Base-by-base conservation (phyloP, 35 echinoderm and acorn worm genomes). In the Anneissia japonica region DNA sequence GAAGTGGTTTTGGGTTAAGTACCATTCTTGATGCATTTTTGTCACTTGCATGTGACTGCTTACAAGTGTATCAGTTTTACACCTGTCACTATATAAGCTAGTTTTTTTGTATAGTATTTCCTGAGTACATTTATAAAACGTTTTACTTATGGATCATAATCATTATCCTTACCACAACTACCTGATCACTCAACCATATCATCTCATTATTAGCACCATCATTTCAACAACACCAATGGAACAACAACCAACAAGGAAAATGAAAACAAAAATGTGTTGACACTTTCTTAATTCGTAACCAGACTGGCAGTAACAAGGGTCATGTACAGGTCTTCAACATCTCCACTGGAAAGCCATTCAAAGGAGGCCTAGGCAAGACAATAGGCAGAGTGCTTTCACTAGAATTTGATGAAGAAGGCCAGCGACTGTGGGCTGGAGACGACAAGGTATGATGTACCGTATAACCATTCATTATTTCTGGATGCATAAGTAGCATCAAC, bases 281-380 rank as follows among this genome's bases (percentile, higher is more conserved):
- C n/a, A 64, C n/a, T 64, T 46, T 55, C 84, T 90, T 32, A 84
- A 36, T 13, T 31, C 6, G 29, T 3, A 31, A 31, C 36, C 87
- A 99, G 96, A 94, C 87, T 75, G 96, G 96, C 23, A 99, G 94
- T 39, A 86, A 34, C 46, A 85, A 84, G 87, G 96, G 96, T 35
- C 83, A 91, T 76, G 76, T 91, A 0, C 87, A 94, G 41, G 92
- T 99, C 35, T 39, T 91, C 7, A 99, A 99, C 84, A 92, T 99
- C 9, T 99, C 96, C 0, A 99, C 96, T 17, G 96, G 96, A 0
- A 99, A 99, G 82, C 73, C 72, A 51, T 80, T 81, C 56, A 89
- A 85, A 77, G 96, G 96, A 4, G 96, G 96, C 31, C 74, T 88
- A n/a, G 92, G 89, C 3, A 94, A 91, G 81, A 81, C 88, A 37